phyloP scores from a whole-genome alignment of 2,888 invertebrate species.

The Xestia xanthographa region DNA sequence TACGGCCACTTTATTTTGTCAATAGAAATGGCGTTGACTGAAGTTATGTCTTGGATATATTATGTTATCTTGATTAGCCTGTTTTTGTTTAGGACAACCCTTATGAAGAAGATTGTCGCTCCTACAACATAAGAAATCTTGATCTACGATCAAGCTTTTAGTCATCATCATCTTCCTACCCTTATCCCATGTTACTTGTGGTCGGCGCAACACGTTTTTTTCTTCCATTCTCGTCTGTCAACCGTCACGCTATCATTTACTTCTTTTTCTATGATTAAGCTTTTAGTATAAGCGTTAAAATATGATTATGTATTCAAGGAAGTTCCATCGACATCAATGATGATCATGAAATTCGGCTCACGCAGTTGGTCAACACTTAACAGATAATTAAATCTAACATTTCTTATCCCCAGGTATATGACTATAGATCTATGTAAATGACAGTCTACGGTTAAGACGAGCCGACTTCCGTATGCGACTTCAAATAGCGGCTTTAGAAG shows the following conservation, averaged over 20 bases:
- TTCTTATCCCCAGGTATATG: background rate
- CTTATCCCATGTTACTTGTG: no score
- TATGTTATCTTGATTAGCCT: background rate
- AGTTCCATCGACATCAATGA: background rate
- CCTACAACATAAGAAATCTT: background rate
- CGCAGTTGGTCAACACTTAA: background rate
- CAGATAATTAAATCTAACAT: background rate
- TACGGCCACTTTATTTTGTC: conserved; percentile 9
- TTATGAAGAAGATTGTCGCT: background rate
- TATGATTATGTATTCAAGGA: background rate
- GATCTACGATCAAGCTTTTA: background rate
- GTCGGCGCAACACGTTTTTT: no score
- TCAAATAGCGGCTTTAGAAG: conserved; percentile 46
- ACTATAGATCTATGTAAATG: no score
- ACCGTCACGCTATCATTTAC: no score
- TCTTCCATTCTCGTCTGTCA: no score
- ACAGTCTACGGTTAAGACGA: background rate
- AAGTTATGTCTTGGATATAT: background rate
- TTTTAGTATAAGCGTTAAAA: background rate
- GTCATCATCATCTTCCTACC: no score
- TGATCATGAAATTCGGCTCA: background rate
- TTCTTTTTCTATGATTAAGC: background rate
- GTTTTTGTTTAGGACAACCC: background rate
- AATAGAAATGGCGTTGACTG: background rate
- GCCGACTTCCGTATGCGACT: conserved; percentile 24